These are phyloP conservation scores for Napeogenes inachia DNA, from an alignment of 2,888 invertebrate genomes.

Conservation along the genomic window DNA sequence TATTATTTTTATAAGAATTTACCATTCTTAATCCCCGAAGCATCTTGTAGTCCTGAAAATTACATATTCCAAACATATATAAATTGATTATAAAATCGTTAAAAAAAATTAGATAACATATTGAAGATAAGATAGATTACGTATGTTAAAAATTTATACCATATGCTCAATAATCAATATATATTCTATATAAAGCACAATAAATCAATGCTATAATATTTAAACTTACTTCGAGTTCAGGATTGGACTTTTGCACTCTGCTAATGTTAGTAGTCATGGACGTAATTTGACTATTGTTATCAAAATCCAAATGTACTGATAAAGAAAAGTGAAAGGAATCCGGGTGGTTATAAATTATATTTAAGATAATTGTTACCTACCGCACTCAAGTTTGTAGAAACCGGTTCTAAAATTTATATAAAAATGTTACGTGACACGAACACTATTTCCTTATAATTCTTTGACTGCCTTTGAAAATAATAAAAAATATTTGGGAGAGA, in stretches of 20 bases:
- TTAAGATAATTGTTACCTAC: slow-evolving; percentile 20
- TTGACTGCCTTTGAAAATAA: background rate
- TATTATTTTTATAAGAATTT: background rate
- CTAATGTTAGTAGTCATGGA: slow-evolving; percentile 38
- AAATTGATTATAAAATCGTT: background rate
- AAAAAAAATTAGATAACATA: background rate
- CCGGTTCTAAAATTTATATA: slow-evolving; percentile 18
- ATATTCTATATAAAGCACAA: slow-evolving; percentile 5
- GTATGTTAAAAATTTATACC: slow-evolving; percentile 4
- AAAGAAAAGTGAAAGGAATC: slow-evolving; percentile 33
- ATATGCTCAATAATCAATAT: slow-evolving; percentile 16
- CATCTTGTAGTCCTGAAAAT: slow-evolving; percentile 37
- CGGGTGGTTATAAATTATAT: slow-evolving; percentile 17
- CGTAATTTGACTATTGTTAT: slow-evolving; percentile 26
- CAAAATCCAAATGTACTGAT: slow-evolving; percentile 12
- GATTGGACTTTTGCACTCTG: slow-evolving; percentile 38
- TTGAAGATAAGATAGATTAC: background rate
- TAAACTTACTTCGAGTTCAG: slow-evolving; percentile 35
- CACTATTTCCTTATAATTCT: background rate
- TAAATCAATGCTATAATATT: background rate
- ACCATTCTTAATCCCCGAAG: slow-evolving; percentile 35
- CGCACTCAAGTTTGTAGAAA: slow-evolving; percentile 22
- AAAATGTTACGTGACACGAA: slow-evolving; percentile 1
- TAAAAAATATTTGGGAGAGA: too few relatives aligned
- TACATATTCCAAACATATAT: background rate